Base-by-base conservation (phyloP, 2,113 vertebrate species). In the Pelecanoides urinatrix region DNA sequence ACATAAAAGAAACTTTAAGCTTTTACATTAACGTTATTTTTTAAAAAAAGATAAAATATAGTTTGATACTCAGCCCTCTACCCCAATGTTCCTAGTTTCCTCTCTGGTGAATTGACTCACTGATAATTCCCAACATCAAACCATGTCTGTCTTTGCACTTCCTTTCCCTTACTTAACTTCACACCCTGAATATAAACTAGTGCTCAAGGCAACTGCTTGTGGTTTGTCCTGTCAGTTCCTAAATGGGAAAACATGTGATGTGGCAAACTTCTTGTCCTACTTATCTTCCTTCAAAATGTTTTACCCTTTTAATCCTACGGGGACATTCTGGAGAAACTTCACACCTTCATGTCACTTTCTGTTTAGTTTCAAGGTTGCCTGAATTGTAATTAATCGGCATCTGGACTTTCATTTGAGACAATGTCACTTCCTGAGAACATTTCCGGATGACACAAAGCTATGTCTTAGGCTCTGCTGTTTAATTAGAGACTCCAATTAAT, bases 181-280 rank as follows among this genome's bases (percentile, higher is more conserved):
- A 67, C 52, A 95, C 67, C 68, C 82, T 86, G 94, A 95, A 94
- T 97, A 86, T 85, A 88, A 97, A 78, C 76, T 49, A 97, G 81
- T 1, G 13, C 96, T 93, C 67, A 92, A 70, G 94, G 91, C 96
- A 97, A 95, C 77, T 96, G 91, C 62, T 70, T 53, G 47, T 95
- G 72, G 59, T 96, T 96, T 97, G 79, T 96, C 95, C 82, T 92
- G 95, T 96, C 94, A 95, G 77, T 87, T 96, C 95, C 94, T 96
- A 94, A 97, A 96, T 21, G 56, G 85, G 94, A 92, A 97, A 97
- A 96, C 78, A 88, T 87, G 76, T 87, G 77, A 97, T 90, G 74
- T 93, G 89, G 80, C 68, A 87, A 94, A 76, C 50, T 95, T 79
- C 95, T 96, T 92, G 78, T 94, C 67, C 91, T 97, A 94, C 95